Conservation (phyloP, 1,140 invertebrate species). For the Ptiloglossa arizonensis region DNA sequence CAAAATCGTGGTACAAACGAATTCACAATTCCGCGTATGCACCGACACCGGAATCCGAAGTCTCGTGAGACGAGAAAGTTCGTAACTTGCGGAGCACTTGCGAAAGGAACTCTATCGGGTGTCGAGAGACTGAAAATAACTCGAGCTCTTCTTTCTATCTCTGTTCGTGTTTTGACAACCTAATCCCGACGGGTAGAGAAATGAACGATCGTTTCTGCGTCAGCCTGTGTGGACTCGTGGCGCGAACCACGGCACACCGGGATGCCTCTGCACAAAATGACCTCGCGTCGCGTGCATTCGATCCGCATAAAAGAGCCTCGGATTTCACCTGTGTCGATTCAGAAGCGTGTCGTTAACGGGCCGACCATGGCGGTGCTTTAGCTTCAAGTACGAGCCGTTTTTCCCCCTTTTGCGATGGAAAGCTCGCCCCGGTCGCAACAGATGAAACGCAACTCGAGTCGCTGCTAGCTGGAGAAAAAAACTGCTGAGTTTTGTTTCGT, state of each 20-base stretch:
- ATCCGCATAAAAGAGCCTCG: neutral
- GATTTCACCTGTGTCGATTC: conserved; percentile 6
- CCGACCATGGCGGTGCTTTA: conserved; percentile 9
- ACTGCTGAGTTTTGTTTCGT: too few relatives aligned
- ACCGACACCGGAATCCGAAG: too few relatives aligned
- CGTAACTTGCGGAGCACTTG: too few relatives aligned
- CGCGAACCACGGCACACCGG: neutral
- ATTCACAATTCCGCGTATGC: too few relatives aligned
- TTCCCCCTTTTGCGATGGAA: neutral
- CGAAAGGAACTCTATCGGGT: neutral
- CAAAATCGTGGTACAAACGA: too few relatives aligned
- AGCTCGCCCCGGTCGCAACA: neutral
- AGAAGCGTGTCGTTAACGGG: conserved; percentile 20
- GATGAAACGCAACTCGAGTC: conserved; percentile 6
- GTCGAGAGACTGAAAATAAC: neutral
- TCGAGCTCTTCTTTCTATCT: neutral
- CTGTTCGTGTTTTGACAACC: neutral
- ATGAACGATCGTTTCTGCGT: neutral
- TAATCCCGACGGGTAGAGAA: neutral
- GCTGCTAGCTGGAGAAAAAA: neutral
- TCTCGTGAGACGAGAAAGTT: too few relatives aligned
- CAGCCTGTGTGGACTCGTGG: neutral
- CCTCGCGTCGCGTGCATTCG: conserved; percentile 6
- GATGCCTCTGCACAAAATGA: neutral
- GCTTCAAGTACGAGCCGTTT: conserved; percentile 20